Evolutionary conservation across 2,797 vertebrate genomes (phyloP).

Genomic region (Poliocrania exsul): DNA sequence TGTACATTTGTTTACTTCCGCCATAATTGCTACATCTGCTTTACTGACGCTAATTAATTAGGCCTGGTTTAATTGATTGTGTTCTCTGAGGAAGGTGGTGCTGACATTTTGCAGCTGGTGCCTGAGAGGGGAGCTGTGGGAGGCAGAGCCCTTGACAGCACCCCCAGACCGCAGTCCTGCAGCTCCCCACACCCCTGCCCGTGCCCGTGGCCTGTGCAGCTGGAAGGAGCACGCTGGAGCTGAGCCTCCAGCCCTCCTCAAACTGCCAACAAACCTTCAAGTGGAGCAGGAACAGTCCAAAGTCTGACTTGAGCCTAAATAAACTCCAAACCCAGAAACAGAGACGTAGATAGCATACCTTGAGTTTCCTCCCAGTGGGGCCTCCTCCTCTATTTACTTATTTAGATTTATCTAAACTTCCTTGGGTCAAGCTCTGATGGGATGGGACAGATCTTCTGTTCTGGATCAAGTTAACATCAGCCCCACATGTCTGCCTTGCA

Average conservation of each 20-base stretch:
- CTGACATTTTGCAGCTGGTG: conserved; percentile 19
- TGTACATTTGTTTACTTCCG: conserved; percentile 22
- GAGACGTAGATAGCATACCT: neutral
- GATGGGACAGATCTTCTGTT: neutral
- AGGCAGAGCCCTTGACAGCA: neutral
- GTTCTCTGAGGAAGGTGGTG: conserved; percentile 22
- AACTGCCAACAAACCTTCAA: neutral
- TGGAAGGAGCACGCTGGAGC: neutral
- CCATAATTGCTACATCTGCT: conserved; percentile 26
- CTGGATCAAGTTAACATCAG: neutral
- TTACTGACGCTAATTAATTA: conserved; percentile 49
- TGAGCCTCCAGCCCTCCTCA: neutral
- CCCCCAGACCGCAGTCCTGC: neutral
- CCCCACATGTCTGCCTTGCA: neutral
- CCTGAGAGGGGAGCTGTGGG: neutral
- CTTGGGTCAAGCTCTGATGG: neutral
- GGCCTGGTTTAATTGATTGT: conserved; percentile 7
- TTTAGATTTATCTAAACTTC: neutral
- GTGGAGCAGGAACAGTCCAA: neutral
- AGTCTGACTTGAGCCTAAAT: neutral
- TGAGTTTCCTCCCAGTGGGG: neutral
- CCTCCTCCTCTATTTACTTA: neutral
- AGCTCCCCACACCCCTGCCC: neutral
- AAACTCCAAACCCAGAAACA: neutral
- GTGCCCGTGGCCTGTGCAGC: rapidly evolving